Percentiles rank a stretch among this genome's conserved stretches.
Evolutionary conservation across 2,888 invertebrate species (phyloP).

Genomic region (Monochamus alternatus): DNA sequence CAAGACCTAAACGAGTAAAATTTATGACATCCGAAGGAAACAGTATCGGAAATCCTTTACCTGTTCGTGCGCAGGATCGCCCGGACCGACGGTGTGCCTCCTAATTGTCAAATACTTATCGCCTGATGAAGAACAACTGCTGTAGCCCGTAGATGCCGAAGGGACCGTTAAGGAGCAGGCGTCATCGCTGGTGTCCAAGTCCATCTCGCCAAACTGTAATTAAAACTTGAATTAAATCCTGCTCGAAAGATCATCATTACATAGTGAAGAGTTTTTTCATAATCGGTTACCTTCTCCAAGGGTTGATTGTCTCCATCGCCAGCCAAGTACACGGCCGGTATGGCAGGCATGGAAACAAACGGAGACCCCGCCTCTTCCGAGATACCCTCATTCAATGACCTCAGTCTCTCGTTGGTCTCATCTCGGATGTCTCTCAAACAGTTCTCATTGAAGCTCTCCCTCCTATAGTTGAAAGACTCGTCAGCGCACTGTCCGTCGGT

Average conservation of each 20-base stretch:
- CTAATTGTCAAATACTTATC: slow-evolving; percentile 78
- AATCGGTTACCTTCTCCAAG: slow-evolving; percentile 74
- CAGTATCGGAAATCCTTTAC: slow-evolving; percentile 30
- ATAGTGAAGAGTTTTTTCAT: too few relatives aligned
- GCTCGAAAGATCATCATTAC: not conserved
- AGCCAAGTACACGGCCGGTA: slow-evolving; percentile 72
- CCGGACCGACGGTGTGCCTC: slow-evolving; percentile 94
- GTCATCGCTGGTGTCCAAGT: slow-evolving; percentile 69
- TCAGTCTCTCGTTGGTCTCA: slow-evolving; percentile 62
- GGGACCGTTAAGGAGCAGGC: slow-evolving; percentile 64
- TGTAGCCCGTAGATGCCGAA: slow-evolving; percentile 60
- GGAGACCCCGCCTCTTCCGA: slow-evolving; percentile 69
- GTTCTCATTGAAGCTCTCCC: slow-evolving; percentile 70
- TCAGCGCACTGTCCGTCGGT: slow-evolving; percentile 43
- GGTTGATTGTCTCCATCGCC: slow-evolving; percentile 74
- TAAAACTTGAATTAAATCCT: slow-evolving; percentile 31
- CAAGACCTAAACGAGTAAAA: slow-evolving; percentile 65
- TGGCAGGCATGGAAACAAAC: slow-evolving; percentile 73
- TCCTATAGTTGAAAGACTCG: slow-evolving; percentile 60
- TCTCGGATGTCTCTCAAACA: slow-evolving; percentile 63
- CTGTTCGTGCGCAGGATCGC: slow-evolving; percentile 90
- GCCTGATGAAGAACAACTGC: slow-evolving; percentile 63
- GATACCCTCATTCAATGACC: slow-evolving; percentile 61
- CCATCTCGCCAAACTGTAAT: slow-evolving; percentile 74
- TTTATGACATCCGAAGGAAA: not conserved